Base-by-base conservation (phyloP, 1,140 invertebrate species). In the Agraylea sexmaculata region DNA sequence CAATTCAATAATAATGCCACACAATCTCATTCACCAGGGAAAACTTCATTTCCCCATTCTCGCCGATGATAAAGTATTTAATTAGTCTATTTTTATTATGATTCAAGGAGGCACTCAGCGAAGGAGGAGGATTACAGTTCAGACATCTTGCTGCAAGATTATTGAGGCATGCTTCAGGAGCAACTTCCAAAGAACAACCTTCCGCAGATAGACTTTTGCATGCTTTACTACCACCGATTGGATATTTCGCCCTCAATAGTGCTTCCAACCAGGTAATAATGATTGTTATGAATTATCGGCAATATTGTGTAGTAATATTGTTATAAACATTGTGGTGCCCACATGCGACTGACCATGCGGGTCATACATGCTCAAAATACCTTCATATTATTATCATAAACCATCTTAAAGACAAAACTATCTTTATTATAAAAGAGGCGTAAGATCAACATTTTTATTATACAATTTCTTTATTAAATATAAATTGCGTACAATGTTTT, bases 241-340 rank as follows among this genome's bases (percentile, higher is more conserved):
- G 85, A 16, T 87, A 83, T 60, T 90, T 89, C 59, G 76, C 83
- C 15, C 73, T 86, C 4, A 71, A 78, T 30, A 83, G 87, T 58
- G 56, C 67, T 12, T 82, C 87, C 42, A 89, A 91, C 66, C 86
- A 90, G 77, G 83, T 87, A 64, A 58, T 54, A 46, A 10, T 11
- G 7, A 16, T 10, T 18, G 11, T 8, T 4, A 2, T 36, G 3
- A 13, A 36, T 36, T 4, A 21, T 37, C 15, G 6, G 6, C 7
- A 8, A 31, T 31, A 13, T 6, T 10, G 6, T 6, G 6, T 10
- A 10, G 15, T 10, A 31, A 31, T 15, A 13, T 8, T 11, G 7
- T 7, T 31, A 13, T 31, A 31, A 11, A 6, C 15, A 6, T 11
- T 31, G 6, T 10, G 6, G 7, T 31, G n/a, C n/a, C n/a, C n/a